Evolutionary conservation across 2,888 invertebrate species (phyloP), one percentile per base, ranked within the genome.

Genomic region (Osmoderma eremita): DNA sequence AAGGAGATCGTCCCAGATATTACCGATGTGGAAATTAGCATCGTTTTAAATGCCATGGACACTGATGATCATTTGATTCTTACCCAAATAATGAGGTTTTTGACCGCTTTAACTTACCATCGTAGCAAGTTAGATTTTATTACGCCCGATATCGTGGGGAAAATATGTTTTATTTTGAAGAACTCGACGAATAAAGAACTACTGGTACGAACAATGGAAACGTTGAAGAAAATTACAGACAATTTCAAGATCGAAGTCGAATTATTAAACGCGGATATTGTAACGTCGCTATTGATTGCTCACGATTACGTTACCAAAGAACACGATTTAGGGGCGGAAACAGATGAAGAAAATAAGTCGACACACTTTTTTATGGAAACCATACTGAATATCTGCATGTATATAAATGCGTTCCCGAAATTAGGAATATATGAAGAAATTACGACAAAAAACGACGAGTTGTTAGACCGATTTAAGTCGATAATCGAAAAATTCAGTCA

Each of bases 31-130:
- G 83, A 86, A 24, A 79, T 91, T 69, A 81, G 83, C 51, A 81
- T 85, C 58, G 79, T 90, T 54, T 80, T 90, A 8, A 83, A 85
- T 69, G 83, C 87, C 73, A 81, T 88, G 58, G 82, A 86, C 48
- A 87, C 87, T 56, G 87, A 89, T 67, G 94, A 95, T 79, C 86
- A 90, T 17, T 86, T 89, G 51, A 88, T 91, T 18, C 82, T 95
- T 2, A 85, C 92, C 41, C 91, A 94, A 82, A 79, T 93, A 58
- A 85, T 94, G 78, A 85, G 92, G 24, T 83, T 93, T 39, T 82
- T 91, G 62, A 85, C 86, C n/a, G 79, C 81, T 0, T 83, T 88
- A 17, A 67, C 66, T 45, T 71, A 66, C 50, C 66, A 71, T 51
- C 62, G 64, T 12, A 53, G 71, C 77, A 61, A 61, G 18, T 54